Conservation (phyloP, 2,113 vertebrate genomes). For the Upupa epops region DNA sequence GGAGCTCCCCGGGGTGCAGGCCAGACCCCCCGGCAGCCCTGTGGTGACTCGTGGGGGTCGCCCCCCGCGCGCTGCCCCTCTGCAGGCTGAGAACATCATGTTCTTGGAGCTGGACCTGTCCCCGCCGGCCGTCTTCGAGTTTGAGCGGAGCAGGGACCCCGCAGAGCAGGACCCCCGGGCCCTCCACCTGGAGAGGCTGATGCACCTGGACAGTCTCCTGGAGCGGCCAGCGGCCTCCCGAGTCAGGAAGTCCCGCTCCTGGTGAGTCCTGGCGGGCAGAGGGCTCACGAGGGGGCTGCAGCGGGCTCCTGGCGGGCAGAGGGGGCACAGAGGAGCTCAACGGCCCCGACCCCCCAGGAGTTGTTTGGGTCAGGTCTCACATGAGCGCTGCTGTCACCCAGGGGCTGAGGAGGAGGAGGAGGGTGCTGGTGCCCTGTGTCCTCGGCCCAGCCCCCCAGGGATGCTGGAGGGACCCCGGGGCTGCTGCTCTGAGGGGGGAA, state of each 20-base stretch:
- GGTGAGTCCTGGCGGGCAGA: conserved; percentile 70
- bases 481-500: neutral
- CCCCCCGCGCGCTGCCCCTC: neutral
- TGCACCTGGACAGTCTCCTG: conserved; percentile 82
- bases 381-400: accelerated
- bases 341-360: accelerated
- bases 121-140: conserved; percentile 84
- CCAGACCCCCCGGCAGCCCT: accelerated
- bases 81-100: conserved; percentile 95
- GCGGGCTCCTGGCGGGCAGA: accelerated
- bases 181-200: conserved; percentile 78
- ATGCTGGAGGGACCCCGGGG: accelerated
- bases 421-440: neutral
- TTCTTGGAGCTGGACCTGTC: conserved; percentile 93
- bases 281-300: accelerated
- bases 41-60: neutral
- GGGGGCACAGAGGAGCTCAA: accelerated
- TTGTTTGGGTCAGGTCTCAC: too few relatives aligned
- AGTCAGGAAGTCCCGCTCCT: conserved; percentile 89
- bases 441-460: neutral
- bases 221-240: conserved; percentile 79
- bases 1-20: accelerated
- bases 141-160: conserved; percentile 76
- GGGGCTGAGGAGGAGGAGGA: neutral
- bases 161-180: conserved; percentile 79